These are phyloP conservation scores for Astropecten irregularis DNA, from an alignment of 53 echinoderm and acorn worm species.

Conservation along the genomic window DNA sequence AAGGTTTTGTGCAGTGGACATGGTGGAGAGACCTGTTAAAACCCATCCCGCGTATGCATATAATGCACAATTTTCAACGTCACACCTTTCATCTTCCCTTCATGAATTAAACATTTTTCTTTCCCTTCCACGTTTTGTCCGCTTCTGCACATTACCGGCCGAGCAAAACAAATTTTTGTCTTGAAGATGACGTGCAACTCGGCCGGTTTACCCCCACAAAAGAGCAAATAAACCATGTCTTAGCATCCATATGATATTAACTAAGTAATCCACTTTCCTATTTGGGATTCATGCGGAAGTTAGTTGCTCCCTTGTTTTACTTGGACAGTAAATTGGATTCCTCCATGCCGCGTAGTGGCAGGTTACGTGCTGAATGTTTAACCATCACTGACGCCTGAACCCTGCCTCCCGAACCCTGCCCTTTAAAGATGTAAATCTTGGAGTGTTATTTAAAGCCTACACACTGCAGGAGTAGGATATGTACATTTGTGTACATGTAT, in stretches of 20 bases:
- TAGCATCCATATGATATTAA: neutral
- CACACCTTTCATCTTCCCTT: neutral
- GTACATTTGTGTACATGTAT: no score
- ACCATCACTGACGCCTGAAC: conserved; percentile 8
- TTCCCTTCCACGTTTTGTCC: neutral
- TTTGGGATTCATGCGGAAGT: conserved; percentile 3
- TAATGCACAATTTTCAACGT: neutral
- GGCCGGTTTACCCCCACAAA: neutral
- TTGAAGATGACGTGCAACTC: neutral
- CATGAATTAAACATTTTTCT: conserved; percentile 30
- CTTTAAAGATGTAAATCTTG: neutral
- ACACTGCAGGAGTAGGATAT: no score
- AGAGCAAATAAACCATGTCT: neutral
- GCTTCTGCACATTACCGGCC: conserved; percentile 23
- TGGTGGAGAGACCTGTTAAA: no score
- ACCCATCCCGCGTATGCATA: no score
- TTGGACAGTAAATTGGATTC: conserved; percentile 36
- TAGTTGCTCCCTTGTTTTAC: neutral
- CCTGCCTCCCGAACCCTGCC: no score
- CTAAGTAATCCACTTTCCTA: conserved; percentile 19
- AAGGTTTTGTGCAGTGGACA: no score
- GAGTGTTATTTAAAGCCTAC: no score
- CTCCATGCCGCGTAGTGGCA: conserved; percentile 3
- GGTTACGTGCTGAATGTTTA: conserved; percentile 12
- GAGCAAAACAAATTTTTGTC: conserved; percentile 12